Evolutionary conservation across 2,797 vertebrate genomes (phyloP).

Genomic region (Echiichthys vipera): DNA sequence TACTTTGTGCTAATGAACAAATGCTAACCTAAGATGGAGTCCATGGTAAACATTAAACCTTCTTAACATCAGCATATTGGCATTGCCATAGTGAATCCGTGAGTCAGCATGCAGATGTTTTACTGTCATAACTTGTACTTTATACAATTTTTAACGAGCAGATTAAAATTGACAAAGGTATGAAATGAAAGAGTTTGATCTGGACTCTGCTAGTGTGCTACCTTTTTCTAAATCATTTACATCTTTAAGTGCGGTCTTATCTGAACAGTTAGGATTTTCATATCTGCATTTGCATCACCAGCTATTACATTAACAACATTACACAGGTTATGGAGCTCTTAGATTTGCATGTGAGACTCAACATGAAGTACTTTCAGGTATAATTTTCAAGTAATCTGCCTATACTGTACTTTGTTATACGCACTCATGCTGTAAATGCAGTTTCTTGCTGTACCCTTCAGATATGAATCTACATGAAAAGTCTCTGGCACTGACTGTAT

Average conservation of each 20-base stretch:
- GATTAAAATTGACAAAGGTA: neutral
- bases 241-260: constrained; percentile 1
- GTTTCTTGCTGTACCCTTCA: neutral
- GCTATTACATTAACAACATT: neutral
- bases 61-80: neutral
- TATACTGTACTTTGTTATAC: neutral
- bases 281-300: constrained; percentile 34
- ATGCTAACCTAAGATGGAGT: neutral
- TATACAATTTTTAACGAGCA: neutral
- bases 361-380: neutral
- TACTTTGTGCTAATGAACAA: no score
- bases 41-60: neutral
- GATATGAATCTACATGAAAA: neutral
- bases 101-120: neutral
- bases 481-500: neutral
- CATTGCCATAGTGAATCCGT: neutral
- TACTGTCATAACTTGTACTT: neutral
- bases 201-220: neutral
- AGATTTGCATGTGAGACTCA: constrained; percentile 42
- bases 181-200: no score
- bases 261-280: constrained; percentile 2
- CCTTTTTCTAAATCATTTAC: constrained; percentile 19
- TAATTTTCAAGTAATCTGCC: neutral
- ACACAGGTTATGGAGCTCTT: neutral
- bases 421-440: neutral